Percentiles rank a stretch among this genome's conserved stretches.
Conservation (phyloP, 2,113 vertebrate species). For the Elaphurus davidianus region DNA sequence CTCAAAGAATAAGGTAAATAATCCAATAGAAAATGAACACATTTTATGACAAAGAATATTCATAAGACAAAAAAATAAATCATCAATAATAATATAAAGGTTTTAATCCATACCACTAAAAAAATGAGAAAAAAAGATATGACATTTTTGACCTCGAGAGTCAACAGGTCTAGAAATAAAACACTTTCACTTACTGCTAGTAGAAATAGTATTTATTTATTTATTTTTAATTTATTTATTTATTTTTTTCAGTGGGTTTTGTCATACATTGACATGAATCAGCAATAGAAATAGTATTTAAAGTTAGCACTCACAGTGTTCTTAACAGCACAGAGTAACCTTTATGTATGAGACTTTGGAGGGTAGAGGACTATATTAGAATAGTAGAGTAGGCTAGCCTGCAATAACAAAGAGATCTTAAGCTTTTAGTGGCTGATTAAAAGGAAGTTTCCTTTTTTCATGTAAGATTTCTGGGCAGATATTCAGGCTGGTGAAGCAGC, state of each 20-base stretch:
- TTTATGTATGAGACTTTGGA: background rate
- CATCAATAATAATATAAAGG: background rate
- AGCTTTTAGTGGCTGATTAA: background rate
- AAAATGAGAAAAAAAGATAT: background rate
- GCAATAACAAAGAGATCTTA: background rate
- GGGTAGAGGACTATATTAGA: background rate
- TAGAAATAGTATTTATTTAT: background rate
- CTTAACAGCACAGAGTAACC: background rate
- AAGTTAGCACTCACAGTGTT: background rate
- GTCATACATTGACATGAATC: too few species aligned
- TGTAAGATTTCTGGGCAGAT: background rate
- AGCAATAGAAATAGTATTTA: background rate
- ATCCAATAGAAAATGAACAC: background rate
- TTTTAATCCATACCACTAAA: background rate
- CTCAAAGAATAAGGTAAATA: background rate
- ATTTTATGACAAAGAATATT: background rate
- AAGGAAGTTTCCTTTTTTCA: background rate
- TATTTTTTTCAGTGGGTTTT: too few species aligned
- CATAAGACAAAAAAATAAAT: conserved; percentile 12
- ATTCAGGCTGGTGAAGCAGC: background rate
- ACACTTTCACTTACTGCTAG: background rate
- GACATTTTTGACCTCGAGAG: background rate
- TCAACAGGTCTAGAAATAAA: background rate
- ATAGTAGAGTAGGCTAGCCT: background rate
- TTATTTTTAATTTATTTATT: too few species aligned